These are phyloP conservation scores for Pedetes capensis DNA, from an alignment of 2,113 vertebrate genomes.

Conservation along the genomic window DNA sequence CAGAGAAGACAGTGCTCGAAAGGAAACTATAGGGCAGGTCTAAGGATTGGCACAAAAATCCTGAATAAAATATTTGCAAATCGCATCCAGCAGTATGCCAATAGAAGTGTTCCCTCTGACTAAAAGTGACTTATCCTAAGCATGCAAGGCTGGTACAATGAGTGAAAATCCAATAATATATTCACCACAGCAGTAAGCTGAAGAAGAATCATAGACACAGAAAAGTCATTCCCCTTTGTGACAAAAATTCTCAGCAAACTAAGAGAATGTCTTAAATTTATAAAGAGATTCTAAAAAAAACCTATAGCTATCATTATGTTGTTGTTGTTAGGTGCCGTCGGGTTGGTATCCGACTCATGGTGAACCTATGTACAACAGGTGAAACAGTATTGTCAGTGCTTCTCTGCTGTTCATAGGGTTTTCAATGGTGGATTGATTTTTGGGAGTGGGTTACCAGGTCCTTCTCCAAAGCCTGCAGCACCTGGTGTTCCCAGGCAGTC, in stretches of 20 bases:
- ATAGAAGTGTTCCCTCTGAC: background rate
- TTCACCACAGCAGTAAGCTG: background rate
- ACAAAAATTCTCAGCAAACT: background rate
- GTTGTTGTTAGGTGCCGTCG: no score
- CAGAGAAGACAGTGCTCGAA: background rate
- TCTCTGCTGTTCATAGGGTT: no score
- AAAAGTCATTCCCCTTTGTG: background rate
- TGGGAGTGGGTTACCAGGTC: no score
- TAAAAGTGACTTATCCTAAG: background rate
- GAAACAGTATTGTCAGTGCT: no score
- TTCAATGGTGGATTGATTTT: no score
- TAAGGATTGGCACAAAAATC: background rate
- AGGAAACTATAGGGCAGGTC: background rate
- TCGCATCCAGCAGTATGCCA: background rate
- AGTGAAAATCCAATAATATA: background rate
- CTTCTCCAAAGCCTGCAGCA: no score
- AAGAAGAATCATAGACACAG: background rate
- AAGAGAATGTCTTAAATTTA: background rate
- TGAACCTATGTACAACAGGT: no score
- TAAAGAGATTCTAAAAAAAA: background rate
- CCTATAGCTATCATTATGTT: background rate
- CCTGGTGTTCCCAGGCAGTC: no score
- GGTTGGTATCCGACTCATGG: no score
- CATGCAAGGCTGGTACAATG: background rate
- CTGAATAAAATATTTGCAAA: background rate